phyloP scores from a whole-genome alignment of 2,888 invertebrate species.

The Entomobrya multifasciata region DNA sequence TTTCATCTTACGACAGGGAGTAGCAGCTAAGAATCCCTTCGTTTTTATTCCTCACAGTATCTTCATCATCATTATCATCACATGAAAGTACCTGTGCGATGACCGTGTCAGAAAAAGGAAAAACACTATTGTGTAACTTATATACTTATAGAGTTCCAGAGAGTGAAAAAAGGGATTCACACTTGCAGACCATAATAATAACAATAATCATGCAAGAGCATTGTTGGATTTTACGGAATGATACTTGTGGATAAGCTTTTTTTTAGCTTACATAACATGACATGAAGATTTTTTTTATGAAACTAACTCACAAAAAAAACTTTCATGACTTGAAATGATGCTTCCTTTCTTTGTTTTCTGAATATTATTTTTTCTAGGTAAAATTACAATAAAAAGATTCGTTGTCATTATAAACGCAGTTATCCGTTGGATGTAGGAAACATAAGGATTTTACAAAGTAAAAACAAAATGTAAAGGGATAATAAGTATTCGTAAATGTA shows the following conservation, averaged over 20 bases:
- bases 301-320: not conserved
- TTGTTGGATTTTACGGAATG: not conserved
- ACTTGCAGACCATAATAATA: too few relatives aligned
- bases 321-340: not conserved
- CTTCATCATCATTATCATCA: conserved; percentile 15
- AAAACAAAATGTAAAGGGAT: too few relatives aligned
- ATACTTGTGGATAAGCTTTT: not conserved
- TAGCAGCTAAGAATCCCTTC: not conserved
- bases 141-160: not conserved
- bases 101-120: conserved; percentile 31
- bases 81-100: conserved; percentile 37
- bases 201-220: conserved; percentile 35
- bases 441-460: too few relatives aligned
- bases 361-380: not conserved
- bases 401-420: too few relatives aligned
- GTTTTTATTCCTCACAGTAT: conserved; percentile 28
- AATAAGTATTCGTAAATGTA: too few relatives aligned
- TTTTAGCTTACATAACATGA: not conserved
- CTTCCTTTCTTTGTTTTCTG: conserved; percentile 14
- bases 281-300: too few relatives aligned
- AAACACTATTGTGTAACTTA: not conserved
- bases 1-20: not conserved
- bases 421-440: too few relatives aligned
- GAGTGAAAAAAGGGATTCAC: not conserved
- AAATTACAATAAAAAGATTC: too few relatives aligned